Conservation (phyloP, 2,888 invertebrate genomes). For the Argyresthia albistria region DNA sequence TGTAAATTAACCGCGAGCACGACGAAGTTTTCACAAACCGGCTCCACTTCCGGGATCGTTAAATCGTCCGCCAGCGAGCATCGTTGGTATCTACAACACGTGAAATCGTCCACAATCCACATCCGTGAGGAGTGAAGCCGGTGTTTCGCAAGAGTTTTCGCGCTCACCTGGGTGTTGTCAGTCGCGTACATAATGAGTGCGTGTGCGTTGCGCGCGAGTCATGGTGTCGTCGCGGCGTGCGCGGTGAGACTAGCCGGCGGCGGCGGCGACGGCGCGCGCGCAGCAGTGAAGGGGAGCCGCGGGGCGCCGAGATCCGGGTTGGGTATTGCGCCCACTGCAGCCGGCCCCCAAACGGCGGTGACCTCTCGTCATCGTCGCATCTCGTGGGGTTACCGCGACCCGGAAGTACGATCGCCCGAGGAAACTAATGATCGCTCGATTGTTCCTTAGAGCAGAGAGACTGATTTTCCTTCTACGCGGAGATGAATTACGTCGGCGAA, state of each 20-base stretch:
- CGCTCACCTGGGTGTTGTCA: constrained; percentile 67
- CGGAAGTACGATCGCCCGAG: background rate
- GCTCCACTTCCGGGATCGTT: constrained; percentile 67
- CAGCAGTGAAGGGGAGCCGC: constrained; percentile 68
- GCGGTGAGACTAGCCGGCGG: constrained; percentile 18
- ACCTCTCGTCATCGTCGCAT: constrained; percentile 40
- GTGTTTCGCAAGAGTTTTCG: constrained; percentile 15
- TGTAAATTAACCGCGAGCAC: constrained; percentile 53
- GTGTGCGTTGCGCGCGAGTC: constrained; percentile 41
- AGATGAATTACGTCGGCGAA: too few relatives aligned
- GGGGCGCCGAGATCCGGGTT: constrained; percentile 65
- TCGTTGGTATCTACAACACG: constrained; percentile 23
- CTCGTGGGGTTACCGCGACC: background rate
- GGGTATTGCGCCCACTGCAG: constrained; percentile 57
- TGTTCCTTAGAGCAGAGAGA: too few relatives aligned
- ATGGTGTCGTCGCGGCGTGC: constrained; percentile 36
- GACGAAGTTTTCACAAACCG: constrained; percentile 44
- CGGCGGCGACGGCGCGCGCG: constrained; percentile 22
- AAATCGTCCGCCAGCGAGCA: constrained; percentile 56
- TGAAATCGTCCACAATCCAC: constrained; percentile 7
- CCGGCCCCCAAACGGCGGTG: constrained; percentile 53
- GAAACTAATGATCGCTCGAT: background rate
- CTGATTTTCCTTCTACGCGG: too few relatives aligned
- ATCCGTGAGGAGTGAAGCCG: constrained; percentile 19
- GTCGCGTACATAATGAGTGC: constrained; percentile 62